Evolutionary conservation across 2,888 invertebrate genomes (phyloP).

Genomic region (Arrhopalites spinosus): DNA sequence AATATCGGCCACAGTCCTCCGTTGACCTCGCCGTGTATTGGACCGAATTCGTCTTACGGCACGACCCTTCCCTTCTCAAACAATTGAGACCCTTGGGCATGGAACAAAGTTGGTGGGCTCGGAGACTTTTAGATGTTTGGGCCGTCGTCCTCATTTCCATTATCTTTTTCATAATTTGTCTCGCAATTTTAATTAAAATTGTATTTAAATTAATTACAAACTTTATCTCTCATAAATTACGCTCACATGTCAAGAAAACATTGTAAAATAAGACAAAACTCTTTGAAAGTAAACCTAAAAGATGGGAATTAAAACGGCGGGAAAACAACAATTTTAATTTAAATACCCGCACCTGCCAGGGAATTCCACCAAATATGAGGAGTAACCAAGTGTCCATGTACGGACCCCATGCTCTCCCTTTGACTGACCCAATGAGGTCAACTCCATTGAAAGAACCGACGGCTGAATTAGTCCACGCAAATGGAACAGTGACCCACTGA

Average conservation of each 20-base stretch:
- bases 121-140: slow-evolving; percentile 47
- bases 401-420: slow-evolving; percentile 61
- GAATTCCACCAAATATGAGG: slow-evolving; percentile 70
- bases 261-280: too few species aligned
- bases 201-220: too few species aligned
- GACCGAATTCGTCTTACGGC: slow-evolving; percentile 46
- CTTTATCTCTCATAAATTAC: too few species aligned
- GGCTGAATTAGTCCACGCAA: slow-evolving; percentile 66
- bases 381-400: slow-evolving; percentile 68
- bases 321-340: not conserved
- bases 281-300: slow-evolving; percentile 70
- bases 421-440: slow-evolving; percentile 66
- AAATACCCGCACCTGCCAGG: slow-evolving; percentile 70
- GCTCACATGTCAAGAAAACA: too few species aligned
- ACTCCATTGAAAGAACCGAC: slow-evolving; percentile 61
- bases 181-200: too few species aligned
- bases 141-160: slow-evolving; percentile 2
- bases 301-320: too few species aligned
- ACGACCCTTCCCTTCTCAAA: slow-evolving; percentile 29
- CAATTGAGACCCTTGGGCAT: slow-evolving; percentile 29
- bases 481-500: slow-evolving; percentile 69
- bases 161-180: too few species aligned
- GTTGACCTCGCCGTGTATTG: slow-evolving; percentile 46
- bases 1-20: slow-evolving; percentile 41
- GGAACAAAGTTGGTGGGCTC: slow-evolving; percentile 39